Evolutionary conservation across 2,888 invertebrate genomes (phyloP), one percentile per base, ranked within the genome.

Genomic region (Endomychus coccineus): DNA sequence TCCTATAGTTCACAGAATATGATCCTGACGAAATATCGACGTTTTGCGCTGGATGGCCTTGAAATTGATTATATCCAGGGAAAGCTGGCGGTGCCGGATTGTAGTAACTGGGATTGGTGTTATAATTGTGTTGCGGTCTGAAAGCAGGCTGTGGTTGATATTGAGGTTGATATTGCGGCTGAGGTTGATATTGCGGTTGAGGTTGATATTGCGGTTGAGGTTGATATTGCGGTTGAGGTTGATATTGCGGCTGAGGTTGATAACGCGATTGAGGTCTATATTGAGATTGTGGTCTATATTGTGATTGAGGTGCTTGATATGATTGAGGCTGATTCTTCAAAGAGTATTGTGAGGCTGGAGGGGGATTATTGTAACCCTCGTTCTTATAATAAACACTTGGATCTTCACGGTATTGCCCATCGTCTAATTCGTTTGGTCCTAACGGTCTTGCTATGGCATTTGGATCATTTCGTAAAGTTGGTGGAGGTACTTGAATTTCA

Each of bases 371-470:
- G 36, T 54, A 54, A 16, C 41, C 43, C 23, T 48, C 45, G 55
- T 81, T 78, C 47, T 76, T 75, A 61, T 83, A 81, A 67, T 88
- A 88, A 41, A 83, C 73, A 42, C 75, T 75, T 0, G 88, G 88
- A 60, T 88, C 87, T 58, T 88, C 88, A 27, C 85, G 72, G 64
- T 88, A 88, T 54, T 88, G 87, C 0, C 88, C 88, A 56, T 88
- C 88, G 55, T 88, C 88, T 54, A 84, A 77, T 56, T 83, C 79
- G 43, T 77, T 74, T 23, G 77, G 77, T 4, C 71, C 71, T 38
- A 69, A 49, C 0, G 71, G 67, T 47, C 51, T 45, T n/a, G 49
- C 48, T 16, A 34, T 34, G 4, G 50, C 48, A 30, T 51, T 39
- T 2, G 42, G 68, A 28, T 71, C 73, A 40, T 71, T 71, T 32